phyloP scores from a whole-genome alignment of 2,888 invertebrate genomes.

The Nemoura dubitans region DNA sequence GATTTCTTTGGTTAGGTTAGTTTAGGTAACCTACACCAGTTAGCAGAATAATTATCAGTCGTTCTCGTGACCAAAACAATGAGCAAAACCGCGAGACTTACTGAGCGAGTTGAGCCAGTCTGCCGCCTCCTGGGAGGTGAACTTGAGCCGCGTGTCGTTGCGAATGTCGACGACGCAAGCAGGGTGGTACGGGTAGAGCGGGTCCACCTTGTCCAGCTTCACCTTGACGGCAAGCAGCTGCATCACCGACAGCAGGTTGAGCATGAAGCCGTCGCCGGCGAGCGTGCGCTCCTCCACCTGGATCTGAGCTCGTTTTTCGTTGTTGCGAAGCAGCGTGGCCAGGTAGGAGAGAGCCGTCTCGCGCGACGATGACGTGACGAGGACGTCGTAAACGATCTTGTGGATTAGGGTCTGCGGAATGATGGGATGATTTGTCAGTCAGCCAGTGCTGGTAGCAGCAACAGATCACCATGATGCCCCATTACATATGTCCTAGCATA shows the following conservation, averaged over 20 bases:
- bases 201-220: constrained; percentile 88
- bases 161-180: constrained; percentile 76
- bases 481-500: no score
- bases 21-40: no score
- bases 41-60: neutral
- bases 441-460: no score
- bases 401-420: constrained; percentile 71
- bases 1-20: no score
- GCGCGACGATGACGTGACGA: constrained; percentile 83
- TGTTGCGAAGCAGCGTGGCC: constrained; percentile 77
- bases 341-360: constrained; percentile 83
- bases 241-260: constrained; percentile 90
- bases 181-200: constrained; percentile 88
- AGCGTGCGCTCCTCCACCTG: constrained; percentile 88
- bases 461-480: no score
- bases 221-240: constrained; percentile 91
- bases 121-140: constrained; percentile 81
- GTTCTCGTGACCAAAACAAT: neutral
- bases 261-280: constrained; percentile 94
- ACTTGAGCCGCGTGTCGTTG: constrained; percentile 81
- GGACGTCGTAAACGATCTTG: constrained; percentile 82
- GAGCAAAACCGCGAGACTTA: constrained; percentile 57
- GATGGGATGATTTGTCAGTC: no score
- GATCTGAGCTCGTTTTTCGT: constrained; percentile 88
- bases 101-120: constrained; percentile 77